A percentile compares a stretch with the other conserved stretches of the same genome.
Conservation (phyloP, 2,113 vertebrate genomes). For the Bungarus multicinctus region DNA sequence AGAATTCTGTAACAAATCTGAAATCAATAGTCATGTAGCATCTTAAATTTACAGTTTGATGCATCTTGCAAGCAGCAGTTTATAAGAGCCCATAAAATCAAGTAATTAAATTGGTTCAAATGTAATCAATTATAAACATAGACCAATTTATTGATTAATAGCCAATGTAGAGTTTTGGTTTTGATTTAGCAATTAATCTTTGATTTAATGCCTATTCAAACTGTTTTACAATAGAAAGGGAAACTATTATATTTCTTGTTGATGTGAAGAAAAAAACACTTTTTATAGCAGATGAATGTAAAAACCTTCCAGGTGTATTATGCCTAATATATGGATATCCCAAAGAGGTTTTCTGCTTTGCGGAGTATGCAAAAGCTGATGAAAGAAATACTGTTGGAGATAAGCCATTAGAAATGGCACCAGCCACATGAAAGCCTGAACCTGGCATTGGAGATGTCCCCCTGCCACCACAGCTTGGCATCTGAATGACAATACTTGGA, state of each 20-base stretch:
- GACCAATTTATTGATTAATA: background rate
- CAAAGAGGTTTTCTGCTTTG: no score
- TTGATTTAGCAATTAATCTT: background rate
- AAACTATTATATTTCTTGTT: background rate
- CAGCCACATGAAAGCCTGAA: background rate
- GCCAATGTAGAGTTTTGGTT: background rate
- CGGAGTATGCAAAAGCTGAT: no score
- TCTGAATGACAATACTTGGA: background rate
- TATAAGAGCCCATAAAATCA: constrained; percentile 39
- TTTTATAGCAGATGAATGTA: no score
- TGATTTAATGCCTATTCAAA: background rate
- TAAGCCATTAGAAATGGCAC: no score
- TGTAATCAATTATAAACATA: background rate
- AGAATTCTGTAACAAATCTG: background rate
- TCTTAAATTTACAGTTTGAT: constrained; percentile 51
- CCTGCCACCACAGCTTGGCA: background rate
- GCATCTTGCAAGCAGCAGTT: constrained; percentile 43
- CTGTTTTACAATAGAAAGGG: background rate
- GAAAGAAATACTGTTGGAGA: no score
- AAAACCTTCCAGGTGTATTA: no score
- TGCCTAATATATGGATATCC: no score
- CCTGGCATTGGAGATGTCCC: background rate
- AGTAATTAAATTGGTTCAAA: constrained; percentile 52
- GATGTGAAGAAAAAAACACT: background rate
- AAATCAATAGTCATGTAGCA: constrained; percentile 54